Base-by-base conservation (phyloP, 64 coral and sea anemone species). In the Stichodactyla helianthus region DNA sequence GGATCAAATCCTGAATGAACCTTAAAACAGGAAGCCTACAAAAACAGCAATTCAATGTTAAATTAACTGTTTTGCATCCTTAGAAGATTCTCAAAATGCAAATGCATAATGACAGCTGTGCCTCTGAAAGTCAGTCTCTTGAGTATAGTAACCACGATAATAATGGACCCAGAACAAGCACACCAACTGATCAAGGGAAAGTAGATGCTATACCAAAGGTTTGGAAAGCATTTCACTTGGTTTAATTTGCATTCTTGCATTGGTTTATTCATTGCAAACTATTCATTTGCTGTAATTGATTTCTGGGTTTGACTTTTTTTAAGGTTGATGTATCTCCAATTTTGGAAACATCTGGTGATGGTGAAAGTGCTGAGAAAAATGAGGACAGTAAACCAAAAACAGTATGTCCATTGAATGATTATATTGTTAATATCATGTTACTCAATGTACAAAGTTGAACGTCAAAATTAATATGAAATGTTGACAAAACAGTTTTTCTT, bases 301-400 rank as follows among this genome's bases (percentile, higher is more conserved):
- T 71, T 71, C 20, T 23, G n/a, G 6, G 8, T 20, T 23, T 68
- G 8, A 26, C n/a, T n/a, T 68, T 68, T 67, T 20, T 20, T n/a
- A 68, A 31, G 68, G 68, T 74, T 74, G 68, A 74, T 74, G n/a
- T 74, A 31, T 74, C 68, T 6, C 22, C 68, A 74, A 74, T 74
- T 74, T 74, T 74, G 23, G 25, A 74, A 74, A 9, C 25, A 28
- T 13, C 68, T 74, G 68, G 31, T 74, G n/a, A 74, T 74, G n/a
- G 26, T 35, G 13, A 27, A 13, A 74, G 27, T 6, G 25, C 25
- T 2, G 9, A 23, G 10, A 26, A 5, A 11, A 9, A 31, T n/a
- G 22, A 65, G 22, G 6, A 65, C 0, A 23, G 19, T 65, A n/a
- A 65, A 8, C 0, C 19, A 6, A 6, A 22, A 65, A n/a, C n/a